Evolutionary conservation across 2,113 vertebrate genomes (phyloP).

Genomic region (Dicerorhinus sumatrensis): DNA sequence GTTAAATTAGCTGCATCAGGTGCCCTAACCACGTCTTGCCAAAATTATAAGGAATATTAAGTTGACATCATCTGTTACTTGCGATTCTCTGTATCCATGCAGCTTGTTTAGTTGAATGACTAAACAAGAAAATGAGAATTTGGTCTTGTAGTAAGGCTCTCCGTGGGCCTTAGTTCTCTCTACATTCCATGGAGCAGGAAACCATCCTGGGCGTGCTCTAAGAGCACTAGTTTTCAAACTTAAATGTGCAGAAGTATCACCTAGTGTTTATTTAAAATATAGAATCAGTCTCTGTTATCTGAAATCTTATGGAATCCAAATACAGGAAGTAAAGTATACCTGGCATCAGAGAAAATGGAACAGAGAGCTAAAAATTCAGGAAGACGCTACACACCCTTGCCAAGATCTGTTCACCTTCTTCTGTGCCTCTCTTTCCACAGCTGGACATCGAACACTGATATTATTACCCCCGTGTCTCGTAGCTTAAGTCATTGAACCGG

Average conservation of each 20-base stretch:
- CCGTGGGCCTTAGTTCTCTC: accelerated
- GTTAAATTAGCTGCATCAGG: background rate
- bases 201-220: background rate
- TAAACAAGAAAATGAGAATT: background rate
- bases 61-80: background rate
- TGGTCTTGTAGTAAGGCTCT: background rate
- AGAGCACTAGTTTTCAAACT: background rate
- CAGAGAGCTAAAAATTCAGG: too few species aligned
- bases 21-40: background rate
- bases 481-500: accelerated
- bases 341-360: too few species aligned
- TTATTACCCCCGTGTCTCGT: accelerated
- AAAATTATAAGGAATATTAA: too few species aligned
- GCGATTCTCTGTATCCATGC: background rate
- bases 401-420: too few species aligned
- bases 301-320: background rate
- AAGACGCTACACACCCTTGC: accelerated
- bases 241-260: background rate
- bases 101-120: background rate
- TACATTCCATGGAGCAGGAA: background rate
- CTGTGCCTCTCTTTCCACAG: background rate
- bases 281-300: background rate
- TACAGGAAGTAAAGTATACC: background rate
- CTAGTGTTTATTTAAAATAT: background rate
- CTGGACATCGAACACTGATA: background rate